Evolutionary conservation across 2,888 invertebrate species (phyloP).

Genomic region (Nemoura dubitans): DNA sequence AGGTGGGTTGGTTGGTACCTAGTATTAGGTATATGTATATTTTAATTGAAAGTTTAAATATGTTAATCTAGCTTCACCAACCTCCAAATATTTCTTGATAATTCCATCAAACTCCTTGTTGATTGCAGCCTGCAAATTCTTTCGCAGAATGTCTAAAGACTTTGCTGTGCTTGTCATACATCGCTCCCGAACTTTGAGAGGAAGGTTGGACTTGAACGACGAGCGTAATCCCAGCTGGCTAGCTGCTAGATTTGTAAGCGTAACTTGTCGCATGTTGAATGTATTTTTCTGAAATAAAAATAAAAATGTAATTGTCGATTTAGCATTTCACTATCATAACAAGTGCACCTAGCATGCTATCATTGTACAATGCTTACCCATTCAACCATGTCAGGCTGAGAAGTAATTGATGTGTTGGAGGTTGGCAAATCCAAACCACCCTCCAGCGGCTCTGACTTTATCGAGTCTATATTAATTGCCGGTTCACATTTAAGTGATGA

Average conservation of each 20-base stretch:
- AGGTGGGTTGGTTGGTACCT: too few species aligned
- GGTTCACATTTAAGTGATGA: not conserved
- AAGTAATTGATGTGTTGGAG: not conserved
- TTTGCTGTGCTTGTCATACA: slow-evolving; percentile 73
- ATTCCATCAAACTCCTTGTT: slow-evolving; percentile 82
- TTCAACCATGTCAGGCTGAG: slow-evolving; percentile 17
- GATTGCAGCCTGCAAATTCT: slow-evolving; percentile 79
- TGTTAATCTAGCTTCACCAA: slow-evolving; percentile 57
- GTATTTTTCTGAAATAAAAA: slow-evolving; percentile 63
- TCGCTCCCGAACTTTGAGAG: slow-evolving; percentile 59
- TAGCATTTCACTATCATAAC: too few species aligned
- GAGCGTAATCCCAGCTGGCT: slow-evolving; percentile 47
- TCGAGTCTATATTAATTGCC: not conserved
- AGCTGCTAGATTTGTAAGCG: slow-evolving; percentile 74
- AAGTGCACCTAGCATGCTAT: too few species aligned
- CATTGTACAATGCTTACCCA: slow-evolving; percentile 36
- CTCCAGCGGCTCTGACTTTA: not conserved
- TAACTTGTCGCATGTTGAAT: slow-evolving; percentile 75
- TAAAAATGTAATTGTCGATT: too few species aligned
- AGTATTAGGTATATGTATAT: too few species aligned
- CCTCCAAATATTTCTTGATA: slow-evolving; percentile 80
- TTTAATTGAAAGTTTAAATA: too few species aligned
- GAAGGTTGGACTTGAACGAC: slow-evolving; percentile 55
- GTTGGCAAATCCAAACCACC: slow-evolving; percentile 9
- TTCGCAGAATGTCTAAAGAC: slow-evolving; percentile 77